A percentile compares a stretch with the other conserved stretches of the same genome.
These are phyloP conservation scores for Bicyclus anynana DNA, from an alignment of 1,140 invertebrate genomes.

Conservation along the genomic window DNA sequence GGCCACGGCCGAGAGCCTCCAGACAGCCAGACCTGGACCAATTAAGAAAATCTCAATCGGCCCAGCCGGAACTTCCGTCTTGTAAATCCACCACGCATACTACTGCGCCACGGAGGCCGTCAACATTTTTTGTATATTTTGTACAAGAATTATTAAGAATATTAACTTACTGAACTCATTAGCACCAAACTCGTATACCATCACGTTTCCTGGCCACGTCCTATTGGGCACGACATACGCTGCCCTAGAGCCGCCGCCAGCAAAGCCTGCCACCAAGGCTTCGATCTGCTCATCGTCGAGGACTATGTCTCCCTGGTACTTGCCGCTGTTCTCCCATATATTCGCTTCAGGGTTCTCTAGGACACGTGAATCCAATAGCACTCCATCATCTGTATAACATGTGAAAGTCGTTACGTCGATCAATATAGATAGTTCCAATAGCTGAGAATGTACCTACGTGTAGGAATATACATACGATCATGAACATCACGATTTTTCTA, in stretches of 20 bases:
- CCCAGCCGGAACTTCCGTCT: too few species aligned
- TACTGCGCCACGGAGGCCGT: too few species aligned
- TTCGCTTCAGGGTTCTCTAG: constrained; percentile 33
- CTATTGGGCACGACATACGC: constrained; percentile 49
- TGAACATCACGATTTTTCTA: too few species aligned
- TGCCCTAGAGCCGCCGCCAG: constrained; percentile 35
- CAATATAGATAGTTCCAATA: too few species aligned
- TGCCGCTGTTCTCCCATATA: constrained; percentile 64
- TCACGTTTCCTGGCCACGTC: constrained; percentile 54
- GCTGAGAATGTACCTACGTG: too few species aligned
- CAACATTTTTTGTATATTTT: too few species aligned
- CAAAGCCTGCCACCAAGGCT: constrained; percentile 44
- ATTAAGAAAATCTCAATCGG: too few species aligned
- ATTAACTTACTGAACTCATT: constrained; percentile 48
- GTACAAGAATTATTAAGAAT: not conserved
- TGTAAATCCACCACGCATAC: too few species aligned
- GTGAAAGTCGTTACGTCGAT: too few species aligned
- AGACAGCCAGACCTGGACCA: too few species aligned
- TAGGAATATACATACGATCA: too few species aligned
- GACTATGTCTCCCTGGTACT: constrained; percentile 76
- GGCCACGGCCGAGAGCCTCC: too few species aligned
- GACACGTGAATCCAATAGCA: constrained; percentile 29
- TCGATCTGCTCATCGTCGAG: constrained; percentile 62
- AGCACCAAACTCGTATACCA: constrained; percentile 56
- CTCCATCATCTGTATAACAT: constrained; percentile 32